Base-by-base conservation (phyloP, 1,140 invertebrate genomes). In the Drosophila albomicans region DNA sequence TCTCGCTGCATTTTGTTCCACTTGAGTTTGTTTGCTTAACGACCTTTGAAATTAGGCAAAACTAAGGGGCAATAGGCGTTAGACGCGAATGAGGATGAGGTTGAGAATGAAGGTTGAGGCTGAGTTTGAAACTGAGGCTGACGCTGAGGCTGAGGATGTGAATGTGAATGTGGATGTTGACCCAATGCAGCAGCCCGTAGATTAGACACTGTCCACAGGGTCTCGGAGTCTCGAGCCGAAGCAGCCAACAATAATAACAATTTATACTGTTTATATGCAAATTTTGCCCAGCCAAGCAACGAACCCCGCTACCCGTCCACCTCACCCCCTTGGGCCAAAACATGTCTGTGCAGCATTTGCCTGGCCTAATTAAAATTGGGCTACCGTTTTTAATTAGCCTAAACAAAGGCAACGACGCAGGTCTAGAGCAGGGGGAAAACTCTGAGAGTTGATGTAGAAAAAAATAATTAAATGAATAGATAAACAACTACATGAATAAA, bases 1-100 rank as follows among this genome's bases (percentile, higher is more conserved):
- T 79, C 64, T 67, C 56, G 51, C 43, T 77, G 85, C 78, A 88
- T 88, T 88, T 88, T 81, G 90, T 91, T 91, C 86, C 90, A 91
- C 90, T 91, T 91, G 82, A 91, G 90, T 91, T 90, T 91, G 90
- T 91, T 91, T 91, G 90, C 80, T 91, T 91, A 91, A 91, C 90
- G 90, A 91, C 90, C 90, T 91, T 91, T 91, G 90, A 91, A 91
- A 91, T 91, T 91, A 88, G 85, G 85, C 85, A 88, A 56, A 88
- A 85, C 85, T 81, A 62, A 85, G 86, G 85, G 85, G 56, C 84
- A 89, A 84, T 81, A 78, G 85, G 62, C 78, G 68, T 76, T 68
- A 54, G 65, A 61, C 28, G 32, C 32, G 43, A 56, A 75, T 35
- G 52, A 20, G 43, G 56, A 8, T 48, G 46, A 16, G 46, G 41